These are phyloP conservation scores for Lycopodina hypogea DNA, from an alignment of 37 sponge, comb jelly and placozoan species.

Conservation along the genomic window DNA sequence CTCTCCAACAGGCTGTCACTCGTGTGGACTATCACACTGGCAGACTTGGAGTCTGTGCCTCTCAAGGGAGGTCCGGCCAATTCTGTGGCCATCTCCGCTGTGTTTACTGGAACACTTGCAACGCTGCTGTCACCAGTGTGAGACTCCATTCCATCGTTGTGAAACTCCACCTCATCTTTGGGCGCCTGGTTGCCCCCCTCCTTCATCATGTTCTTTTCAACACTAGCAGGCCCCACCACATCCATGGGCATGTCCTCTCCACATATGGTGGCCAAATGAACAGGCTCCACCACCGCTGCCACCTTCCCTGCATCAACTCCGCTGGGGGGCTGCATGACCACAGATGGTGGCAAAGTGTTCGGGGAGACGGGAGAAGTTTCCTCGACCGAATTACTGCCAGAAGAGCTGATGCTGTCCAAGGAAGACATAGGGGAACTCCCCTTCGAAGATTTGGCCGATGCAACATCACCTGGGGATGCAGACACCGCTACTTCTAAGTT, in stretches of 20 bases:
- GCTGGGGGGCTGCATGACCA: background rate
- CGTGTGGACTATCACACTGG: background rate
- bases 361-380: background rate
- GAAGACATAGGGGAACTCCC: constrained; percentile 4
- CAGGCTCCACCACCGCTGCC: background rate
- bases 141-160: too few relatives aligned
- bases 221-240: background rate
- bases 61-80: background rate
- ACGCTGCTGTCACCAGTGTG: too few relatives aligned
- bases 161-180: too few relatives aligned
- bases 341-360: background rate
- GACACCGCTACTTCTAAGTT: too few relatives aligned
- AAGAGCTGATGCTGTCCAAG: too few relatives aligned
- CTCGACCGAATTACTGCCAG: background rate
- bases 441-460: background rate
- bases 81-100: background rate
- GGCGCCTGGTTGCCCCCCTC: background rate
- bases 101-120: background rate
- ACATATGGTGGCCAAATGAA: background rate
- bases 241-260: background rate
- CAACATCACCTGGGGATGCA: too few relatives aligned
- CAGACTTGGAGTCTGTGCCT: background rate
- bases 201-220: background rate
- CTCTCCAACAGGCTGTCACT: background rate
- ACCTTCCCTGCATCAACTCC: background rate